Evolutionary conservation across 2,888 invertebrate genomes (phyloP).

Genomic region (Hirtodrosophila duncani): DNA sequence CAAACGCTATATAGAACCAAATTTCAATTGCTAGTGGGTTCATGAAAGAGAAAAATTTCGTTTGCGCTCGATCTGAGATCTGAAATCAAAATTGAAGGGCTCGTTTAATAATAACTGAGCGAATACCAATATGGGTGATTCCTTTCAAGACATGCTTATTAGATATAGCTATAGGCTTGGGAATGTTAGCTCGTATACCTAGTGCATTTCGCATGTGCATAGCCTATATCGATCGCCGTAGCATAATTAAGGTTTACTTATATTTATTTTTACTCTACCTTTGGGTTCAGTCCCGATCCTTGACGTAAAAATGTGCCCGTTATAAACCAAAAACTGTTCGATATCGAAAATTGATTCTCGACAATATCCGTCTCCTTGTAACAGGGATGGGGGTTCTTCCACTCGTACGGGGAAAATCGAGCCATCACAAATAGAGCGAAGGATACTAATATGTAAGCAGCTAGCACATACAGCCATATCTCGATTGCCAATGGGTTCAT

Average conservation of each 20-base stretch:
- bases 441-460: conserved; percentile 95
- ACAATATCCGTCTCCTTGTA: conserved; percentile 89
- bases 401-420: conserved; percentile 97
- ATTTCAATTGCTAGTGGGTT: conserved; percentile 91
- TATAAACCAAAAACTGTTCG: conserved; percentile 95
- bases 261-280: conserved; percentile 79
- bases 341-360: conserved; percentile 97
- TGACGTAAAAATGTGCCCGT: conserved; percentile 93
- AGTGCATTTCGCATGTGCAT: no score
- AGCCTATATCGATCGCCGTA: neutral
- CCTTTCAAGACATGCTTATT: neutral
- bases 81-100: conserved; percentile 47
- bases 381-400: conserved; percentile 90
- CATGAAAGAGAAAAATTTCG: conserved; percentile 89
- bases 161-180: no score
- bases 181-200: no score
- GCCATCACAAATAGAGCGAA: conserved; percentile 97
- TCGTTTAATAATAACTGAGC: neutral
- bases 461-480: conserved; percentile 97
- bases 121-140: conserved; percentile 5
- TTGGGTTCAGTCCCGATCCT: conserved; percentile 90
- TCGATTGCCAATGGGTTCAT: conserved; percentile 97
- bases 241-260: neutral
- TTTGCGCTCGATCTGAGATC: conserved; percentile 82
- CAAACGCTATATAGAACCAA: conserved; percentile 88